Conservation (phyloP, 2,888 invertebrate genomes). For the Synergus laeviventris region DNA sequence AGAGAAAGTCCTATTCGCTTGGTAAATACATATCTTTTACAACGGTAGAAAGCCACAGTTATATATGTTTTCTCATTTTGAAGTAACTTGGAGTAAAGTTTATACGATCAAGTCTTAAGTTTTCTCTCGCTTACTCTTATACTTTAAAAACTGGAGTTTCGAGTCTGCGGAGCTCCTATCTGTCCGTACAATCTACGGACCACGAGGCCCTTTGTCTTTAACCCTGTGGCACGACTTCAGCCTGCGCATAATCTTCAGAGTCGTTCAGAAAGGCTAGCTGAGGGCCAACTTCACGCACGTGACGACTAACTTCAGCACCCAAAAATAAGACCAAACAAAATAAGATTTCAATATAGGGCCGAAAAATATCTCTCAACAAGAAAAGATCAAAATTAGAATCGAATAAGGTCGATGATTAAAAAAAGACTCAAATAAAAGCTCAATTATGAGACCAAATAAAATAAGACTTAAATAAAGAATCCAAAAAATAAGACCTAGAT, state of each 20-base stretch:
- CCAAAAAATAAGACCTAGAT: too few relatives aligned
- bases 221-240: constrained; percentile 58
- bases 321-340: too few relatives aligned
- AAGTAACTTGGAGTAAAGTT: not conserved
- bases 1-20: constrained; percentile 22
- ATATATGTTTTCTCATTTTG: constrained; percentile 11
- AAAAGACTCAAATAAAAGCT: too few relatives aligned
- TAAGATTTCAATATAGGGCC: too few relatives aligned
- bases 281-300: too few relatives aligned
- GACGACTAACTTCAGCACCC: too few relatives aligned
- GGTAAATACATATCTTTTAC: constrained; percentile 24
- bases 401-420: too few relatives aligned
- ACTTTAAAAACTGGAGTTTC: constrained; percentile 49
- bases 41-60: constrained; percentile 6
- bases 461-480: too few relatives aligned
- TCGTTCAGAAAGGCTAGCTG: not conserved
- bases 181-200: constrained; percentile 51
- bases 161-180: constrained; percentile 48
- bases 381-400: too few relatives aligned
- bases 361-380: too few relatives aligned
- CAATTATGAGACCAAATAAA: too few relatives aligned
- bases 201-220: constrained; percentile 61
- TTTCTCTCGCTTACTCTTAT: too few relatives aligned
- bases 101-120: not conserved
- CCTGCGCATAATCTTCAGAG: constrained; percentile 60